Conservation (phyloP, 2,888 invertebrate genomes). For the Drosophila setosimentum region DNA sequence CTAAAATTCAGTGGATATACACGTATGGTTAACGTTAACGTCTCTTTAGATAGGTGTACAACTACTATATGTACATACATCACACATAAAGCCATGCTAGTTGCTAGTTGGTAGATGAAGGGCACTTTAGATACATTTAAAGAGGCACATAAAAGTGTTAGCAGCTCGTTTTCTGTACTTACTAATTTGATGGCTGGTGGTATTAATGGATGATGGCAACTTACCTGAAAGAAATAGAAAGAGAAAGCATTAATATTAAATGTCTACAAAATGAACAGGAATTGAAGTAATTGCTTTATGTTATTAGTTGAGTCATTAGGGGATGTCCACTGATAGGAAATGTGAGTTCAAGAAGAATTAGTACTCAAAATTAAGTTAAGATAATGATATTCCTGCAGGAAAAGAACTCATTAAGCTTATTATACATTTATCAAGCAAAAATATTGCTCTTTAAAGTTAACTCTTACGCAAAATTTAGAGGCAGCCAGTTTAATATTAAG, state of each 20-base stretch:
- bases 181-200: constrained; percentile 79
- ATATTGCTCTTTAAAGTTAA: not conserved
- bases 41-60: constrained; percentile 24
- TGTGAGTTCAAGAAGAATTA: constrained; percentile 30
- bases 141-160: constrained; percentile 76
- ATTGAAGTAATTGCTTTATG: constrained; percentile 54
- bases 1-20: constrained; percentile 68
- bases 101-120: not conserved
- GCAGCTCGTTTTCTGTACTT: constrained; percentile 80
- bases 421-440: not conserved
- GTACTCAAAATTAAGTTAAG: constrained; percentile 23
- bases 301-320: constrained; percentile 47
- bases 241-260: constrained; percentile 52
- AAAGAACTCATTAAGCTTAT: constrained; percentile 9
- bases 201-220: constrained; percentile 76
- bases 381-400: constrained; percentile 4
- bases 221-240: constrained; percentile 68
- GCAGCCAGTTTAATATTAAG: not conserved
- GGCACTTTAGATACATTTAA: constrained; percentile 59
- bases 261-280: constrained; percentile 41
- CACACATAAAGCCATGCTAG: constrained; percentile 12
- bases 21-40: constrained; percentile 15
- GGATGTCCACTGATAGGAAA: constrained; percentile 25
- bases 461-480: not conserved
- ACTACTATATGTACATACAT: constrained; percentile 1